These are phyloP conservation scores for Chrysina gloriosa DNA, from an alignment of 2,888 invertebrate genomes.

Conservation along the genomic window DNA sequence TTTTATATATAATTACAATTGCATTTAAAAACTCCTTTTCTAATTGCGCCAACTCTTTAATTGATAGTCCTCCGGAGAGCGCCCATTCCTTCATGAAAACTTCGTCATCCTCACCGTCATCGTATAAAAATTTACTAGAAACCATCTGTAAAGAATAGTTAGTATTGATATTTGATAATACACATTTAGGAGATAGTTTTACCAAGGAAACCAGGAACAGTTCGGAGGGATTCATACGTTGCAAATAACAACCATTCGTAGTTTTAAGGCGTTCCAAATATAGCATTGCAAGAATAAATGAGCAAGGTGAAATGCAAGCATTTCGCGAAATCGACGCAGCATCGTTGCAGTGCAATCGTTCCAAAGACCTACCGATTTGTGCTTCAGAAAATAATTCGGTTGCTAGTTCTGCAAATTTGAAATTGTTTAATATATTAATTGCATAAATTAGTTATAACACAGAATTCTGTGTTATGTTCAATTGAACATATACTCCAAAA, in stretches of 20 bases:
- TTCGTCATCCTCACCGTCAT: conserved; percentile 92
- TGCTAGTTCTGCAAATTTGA: conserved; percentile 75
- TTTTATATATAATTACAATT: conserved; percentile 74
- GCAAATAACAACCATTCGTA: conserved; percentile 85
- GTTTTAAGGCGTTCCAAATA: conserved; percentile 91
- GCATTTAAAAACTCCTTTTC: conserved; percentile 91
- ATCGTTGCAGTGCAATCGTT: conserved; percentile 80
- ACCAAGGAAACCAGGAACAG: conserved; percentile 95
- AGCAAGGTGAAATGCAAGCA: conserved; percentile 91
- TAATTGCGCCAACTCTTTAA: conserved; percentile 80
- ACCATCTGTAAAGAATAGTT: conserved; percentile 79
- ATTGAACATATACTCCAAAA: too few relatives aligned
- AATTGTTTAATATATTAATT: conserved; percentile 1
- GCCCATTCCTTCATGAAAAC: conserved; percentile 96
- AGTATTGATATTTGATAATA: conserved; percentile 7
- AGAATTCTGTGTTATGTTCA: background rate
- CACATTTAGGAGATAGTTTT: conserved; percentile 54
- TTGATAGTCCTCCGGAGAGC: conserved; percentile 79
- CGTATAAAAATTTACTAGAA: conserved; percentile 95
- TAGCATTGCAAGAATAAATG: conserved; percentile 90
- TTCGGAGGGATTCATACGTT: conserved; percentile 87
- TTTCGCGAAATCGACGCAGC: conserved; percentile 81
- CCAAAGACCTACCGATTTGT: conserved; percentile 80
- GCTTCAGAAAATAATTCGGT: conserved; percentile 86
- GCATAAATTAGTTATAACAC: conserved; percentile 11